Evolutionary conservation across 2,797 vertebrate genomes (phyloP).

Genomic region (Lacerta agilis): DNA sequence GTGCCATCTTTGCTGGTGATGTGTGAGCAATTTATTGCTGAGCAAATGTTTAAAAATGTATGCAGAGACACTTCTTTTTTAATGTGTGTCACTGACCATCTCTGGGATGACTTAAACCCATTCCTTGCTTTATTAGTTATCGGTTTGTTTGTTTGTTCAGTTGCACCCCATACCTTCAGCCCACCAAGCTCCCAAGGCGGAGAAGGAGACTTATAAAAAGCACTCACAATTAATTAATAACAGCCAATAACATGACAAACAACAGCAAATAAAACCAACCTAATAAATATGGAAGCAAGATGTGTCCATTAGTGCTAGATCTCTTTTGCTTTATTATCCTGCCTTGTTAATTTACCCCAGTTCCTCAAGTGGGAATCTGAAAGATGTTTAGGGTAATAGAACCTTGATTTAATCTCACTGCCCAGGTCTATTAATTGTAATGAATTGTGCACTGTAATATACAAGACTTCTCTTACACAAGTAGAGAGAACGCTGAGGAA

Average conservation of each 20-base stretch:
- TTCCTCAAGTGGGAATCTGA: not conserved
- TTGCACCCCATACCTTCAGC: not conserved
- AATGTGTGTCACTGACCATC: not conserved
- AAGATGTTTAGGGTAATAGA: not conserved
- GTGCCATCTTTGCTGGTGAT: no score
- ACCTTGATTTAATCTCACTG: not conserved
- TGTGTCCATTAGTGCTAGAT: not conserved
- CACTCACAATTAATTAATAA: not conserved
- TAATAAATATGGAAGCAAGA: not conserved
- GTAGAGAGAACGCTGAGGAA: not conserved
- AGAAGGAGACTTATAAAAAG: not conserved
- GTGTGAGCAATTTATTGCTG: no score
- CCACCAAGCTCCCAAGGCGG: not conserved
- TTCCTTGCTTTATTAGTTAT: not conserved
- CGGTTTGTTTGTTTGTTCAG: not conserved
- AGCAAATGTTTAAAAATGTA: not conserved
- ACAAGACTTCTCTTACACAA: not conserved
- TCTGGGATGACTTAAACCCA: not conserved
- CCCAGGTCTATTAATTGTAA: not conserved
- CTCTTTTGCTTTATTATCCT: not conserved
- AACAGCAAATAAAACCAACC: not conserved
- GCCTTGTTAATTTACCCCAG: not conserved
- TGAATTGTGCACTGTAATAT: not conserved
- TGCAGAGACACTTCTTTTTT: not conserved
- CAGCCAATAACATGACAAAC: not conserved